Evolutionary conservation across 1,140 invertebrate species (phyloP), one percentile per base, ranked within the genome.

Genomic region (Psilanteris sp.): DNA sequence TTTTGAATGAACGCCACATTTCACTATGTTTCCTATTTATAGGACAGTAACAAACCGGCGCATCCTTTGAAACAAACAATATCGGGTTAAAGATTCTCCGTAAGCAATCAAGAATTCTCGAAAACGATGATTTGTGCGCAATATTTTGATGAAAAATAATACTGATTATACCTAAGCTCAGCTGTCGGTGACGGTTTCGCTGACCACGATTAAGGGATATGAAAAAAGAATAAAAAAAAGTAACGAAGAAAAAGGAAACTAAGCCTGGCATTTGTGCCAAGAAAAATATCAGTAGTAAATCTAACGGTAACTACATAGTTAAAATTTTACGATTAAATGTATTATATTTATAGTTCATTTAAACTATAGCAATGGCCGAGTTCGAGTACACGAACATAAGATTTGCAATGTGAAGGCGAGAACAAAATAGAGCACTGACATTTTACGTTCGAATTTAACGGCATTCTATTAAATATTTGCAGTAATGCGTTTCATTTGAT

Each of bases 341-440:
- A 75, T 75, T 62, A 68, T 75, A 68, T 68, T 62, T 75, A 75
- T 75, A 54, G 62, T 75, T 68, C 72, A 75, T 75, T 75, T 68
- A 62, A 68, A 67, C 55, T 61, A 61, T 64, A 68, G 48, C 72
- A 75, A 75, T 64, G 16, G 61, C 31, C 24, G 18, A 16, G 18
- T 50, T 22, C 37, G 26, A 11, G 50, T 48, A 41, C 31, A 54
- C 27, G 26, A 34, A 43, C 70, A 20, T 32, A 41, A 15, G 37
- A 48, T 50, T 54, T 31, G 24, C 32, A 34, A 52, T 34, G 34
- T 50, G 18, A 32, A 64, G 68, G 41, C 27, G 62, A 48, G 71
- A 75, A 55, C 55, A 44, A 66, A 62, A 62, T 62, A 24, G 48
- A 54, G 26, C 57, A 31, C 67, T 31, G 57, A 32, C 62, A 62